Conservation (phyloP, 2,888 invertebrate species). For the Clitarchus hookeri region DNA sequence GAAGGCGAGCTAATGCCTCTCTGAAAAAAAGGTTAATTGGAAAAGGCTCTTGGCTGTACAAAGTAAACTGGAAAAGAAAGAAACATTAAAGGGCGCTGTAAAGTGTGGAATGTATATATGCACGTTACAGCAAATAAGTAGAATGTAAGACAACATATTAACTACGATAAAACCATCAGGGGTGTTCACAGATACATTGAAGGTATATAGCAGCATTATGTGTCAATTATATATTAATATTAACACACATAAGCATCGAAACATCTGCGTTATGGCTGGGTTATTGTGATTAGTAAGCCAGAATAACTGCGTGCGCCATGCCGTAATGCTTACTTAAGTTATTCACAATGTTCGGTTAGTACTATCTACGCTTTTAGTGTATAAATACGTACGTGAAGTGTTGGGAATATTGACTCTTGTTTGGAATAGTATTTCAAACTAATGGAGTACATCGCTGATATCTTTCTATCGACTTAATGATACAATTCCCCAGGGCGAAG, state of each 20-base stretch:
- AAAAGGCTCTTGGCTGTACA: neutral
- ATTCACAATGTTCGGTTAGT: neutral
- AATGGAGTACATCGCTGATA: too few species aligned
- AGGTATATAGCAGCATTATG: neutral
- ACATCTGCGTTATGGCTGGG: neutral
- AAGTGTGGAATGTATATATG: neutral
- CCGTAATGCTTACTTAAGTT: neutral
- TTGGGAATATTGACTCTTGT: too few species aligned
- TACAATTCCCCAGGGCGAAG: too few species aligned
- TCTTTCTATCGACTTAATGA: too few species aligned
- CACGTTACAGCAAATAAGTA: neutral
- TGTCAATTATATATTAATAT: neutral
- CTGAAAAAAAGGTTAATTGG: neutral
- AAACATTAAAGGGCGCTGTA: neutral
- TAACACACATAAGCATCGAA: neutral
- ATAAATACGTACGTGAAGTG: too few species aligned
- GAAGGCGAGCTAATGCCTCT: too few species aligned
- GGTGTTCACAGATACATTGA: neutral
- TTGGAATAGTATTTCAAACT: too few species aligned
- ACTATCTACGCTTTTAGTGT: neutral
- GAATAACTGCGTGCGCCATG: neutral
- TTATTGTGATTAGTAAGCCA: neutral
- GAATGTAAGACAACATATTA: neutral
- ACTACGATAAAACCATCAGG: neutral
- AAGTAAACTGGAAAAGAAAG: neutral